Evolutionary conservation across 2,888 invertebrate species (phyloP), one percentile per base, ranked within the genome.

Genomic region (Lithophane semibrunnea): DNA sequence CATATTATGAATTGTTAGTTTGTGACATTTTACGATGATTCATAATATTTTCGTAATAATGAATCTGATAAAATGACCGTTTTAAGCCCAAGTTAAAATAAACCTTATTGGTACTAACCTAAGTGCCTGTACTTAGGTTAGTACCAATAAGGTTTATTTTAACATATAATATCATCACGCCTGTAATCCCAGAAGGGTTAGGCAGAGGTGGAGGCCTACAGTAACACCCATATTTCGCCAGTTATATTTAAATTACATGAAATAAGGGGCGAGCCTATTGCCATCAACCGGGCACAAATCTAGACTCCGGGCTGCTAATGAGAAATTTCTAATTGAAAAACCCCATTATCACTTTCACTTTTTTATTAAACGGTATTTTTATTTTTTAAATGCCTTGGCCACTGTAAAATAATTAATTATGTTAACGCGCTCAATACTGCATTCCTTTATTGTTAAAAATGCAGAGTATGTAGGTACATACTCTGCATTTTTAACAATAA

Each of bases 371-470:
- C 8, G 18, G 8, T 66, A 49, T 60, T 44, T 60, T 44, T 64
- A 54, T 44, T 0, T 21, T 60, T 54, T n/a, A 56, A 73, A 72
- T 72, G n/a, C 24, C 18, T n/a, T 16, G 29, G n/a, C 56, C 21
- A 9, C 18, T 24, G 10, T 21, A 2, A 37, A 56, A 42, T 29
- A 78, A 63, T 79, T 9, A 56, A 49, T 49, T 76, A 60, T 70
- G 56, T 47, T 68, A 44, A 69, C 7, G 13, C 7, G 3, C 16
- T 52, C 21, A 24, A 77, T n/a, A 49, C 37, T 4, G 60, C 9
- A 56, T 82, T 63, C 37, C 9, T 56, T n/a, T 29, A 60, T 61
- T 68, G 44, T 69, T 60, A 29, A 74, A 83, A 78, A 80, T 83
- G 69, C 65, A 64, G 42, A 71, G 16, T 44, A 65, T 49, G 13